Percentiles rank a stretch among this genome's conserved stretches.
Evolutionary conservation across 2,888 invertebrate species (phyloP).

Genomic region (Agrilus cyanescens): DNA sequence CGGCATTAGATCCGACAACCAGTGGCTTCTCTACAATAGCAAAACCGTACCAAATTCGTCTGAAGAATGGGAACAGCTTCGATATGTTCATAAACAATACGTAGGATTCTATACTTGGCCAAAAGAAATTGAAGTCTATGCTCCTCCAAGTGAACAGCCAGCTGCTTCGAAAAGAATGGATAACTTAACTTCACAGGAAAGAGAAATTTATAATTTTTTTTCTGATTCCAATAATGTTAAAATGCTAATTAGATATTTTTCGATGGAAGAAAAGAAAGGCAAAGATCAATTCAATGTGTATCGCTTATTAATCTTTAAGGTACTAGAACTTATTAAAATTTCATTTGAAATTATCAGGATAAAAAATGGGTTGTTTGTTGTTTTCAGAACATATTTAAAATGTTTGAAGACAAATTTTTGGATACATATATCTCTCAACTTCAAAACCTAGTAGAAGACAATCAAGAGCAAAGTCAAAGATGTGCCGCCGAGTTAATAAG

Average conservation of each 20-base stretch:
- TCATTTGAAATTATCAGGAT: neutral
- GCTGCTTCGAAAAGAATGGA: conserved; percentile 35
- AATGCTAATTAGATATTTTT: conserved; percentile 57
- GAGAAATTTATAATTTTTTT: conserved; percentile 56
- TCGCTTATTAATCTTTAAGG: conserved; percentile 62
- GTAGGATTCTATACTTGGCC: conserved; percentile 45
- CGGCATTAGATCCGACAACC: conserved; percentile 57
- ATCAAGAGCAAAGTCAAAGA: conserved; percentile 66
- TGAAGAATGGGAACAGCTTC: conserved; percentile 62
- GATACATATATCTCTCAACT: conserved; percentile 53
- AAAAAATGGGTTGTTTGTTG: neutral
- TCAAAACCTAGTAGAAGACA: conserved; percentile 49
- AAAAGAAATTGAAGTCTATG: conserved; percentile 47
- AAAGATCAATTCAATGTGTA: conserved; percentile 65
- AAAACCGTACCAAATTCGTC: conserved; percentile 46
- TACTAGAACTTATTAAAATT: conserved; percentile 25
- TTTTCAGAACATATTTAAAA: conserved; percentile 56
- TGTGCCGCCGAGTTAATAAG: conserved; percentile 73
- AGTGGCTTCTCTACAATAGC: conserved; percentile 62
- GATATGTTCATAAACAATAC: conserved; percentile 56
- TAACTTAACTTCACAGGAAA: conserved; percentile 52
- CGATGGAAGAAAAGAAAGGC: conserved; percentile 78
- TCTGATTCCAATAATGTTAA: conserved; percentile 51
- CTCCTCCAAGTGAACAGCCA: conserved; percentile 54
- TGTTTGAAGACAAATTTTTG: conserved; percentile 58